Conservation (phyloP, 2,888 invertebrate species). For the Pyrgus malvae region DNA sequence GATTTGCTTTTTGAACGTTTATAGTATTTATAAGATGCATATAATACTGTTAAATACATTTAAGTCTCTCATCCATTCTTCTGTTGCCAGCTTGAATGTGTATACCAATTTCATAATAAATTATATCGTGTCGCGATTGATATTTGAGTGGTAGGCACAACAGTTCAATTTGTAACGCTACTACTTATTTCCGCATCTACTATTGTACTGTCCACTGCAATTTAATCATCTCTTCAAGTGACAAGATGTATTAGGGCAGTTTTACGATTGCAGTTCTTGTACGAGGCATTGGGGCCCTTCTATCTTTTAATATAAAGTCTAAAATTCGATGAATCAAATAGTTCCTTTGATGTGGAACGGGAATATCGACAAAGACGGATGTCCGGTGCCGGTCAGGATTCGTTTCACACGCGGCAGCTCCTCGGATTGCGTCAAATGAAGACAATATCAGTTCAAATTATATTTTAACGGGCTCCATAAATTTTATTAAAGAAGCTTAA, state of each 20-base stretch:
- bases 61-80: no score
- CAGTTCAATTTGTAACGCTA: constrained; percentile 57
- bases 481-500: constrained; percentile 15
- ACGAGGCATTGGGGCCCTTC: constrained; percentile 40
- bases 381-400: constrained; percentile 82
- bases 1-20: not conserved
- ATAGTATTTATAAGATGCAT: no score
- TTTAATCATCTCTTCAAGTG: constrained; percentile 68
- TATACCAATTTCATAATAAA: no score
- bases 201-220: constrained; percentile 63
- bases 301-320: constrained; percentile 54
- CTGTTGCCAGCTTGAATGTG: no score
- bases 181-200: constrained; percentile 62
- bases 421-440: constrained; percentile 45
- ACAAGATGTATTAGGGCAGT: constrained; percentile 67
- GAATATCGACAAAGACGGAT: constrained; percentile 81
- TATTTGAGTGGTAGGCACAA: constrained; percentile 27
- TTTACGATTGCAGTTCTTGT: constrained; percentile 45
- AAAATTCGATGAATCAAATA: constrained; percentile 58
- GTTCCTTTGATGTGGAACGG: constrained; percentile 78
- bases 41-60: no score
- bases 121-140: constrained; percentile 7
- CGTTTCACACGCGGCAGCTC: constrained; percentile 74
- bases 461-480: constrained; percentile 20
- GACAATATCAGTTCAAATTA: constrained; percentile 32